A percentile compares a stretch with the other conserved stretches of the same genome.
phyloP scores from a whole-genome alignment of 2,888 invertebrate species.

The Tridacna gigas region DNA sequence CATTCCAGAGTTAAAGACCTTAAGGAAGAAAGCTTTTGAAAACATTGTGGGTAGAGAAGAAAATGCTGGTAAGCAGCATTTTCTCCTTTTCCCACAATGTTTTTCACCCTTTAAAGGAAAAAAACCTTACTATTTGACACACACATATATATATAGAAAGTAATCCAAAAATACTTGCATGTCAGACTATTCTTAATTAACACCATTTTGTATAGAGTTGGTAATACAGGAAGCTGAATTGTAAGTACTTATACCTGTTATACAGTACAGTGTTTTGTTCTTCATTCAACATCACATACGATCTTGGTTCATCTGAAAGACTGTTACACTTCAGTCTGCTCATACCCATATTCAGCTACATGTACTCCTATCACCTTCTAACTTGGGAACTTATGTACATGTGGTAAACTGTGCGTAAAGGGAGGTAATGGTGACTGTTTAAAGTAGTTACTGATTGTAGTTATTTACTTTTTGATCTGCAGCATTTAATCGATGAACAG shows the following conservation, averaged over 20 bases:
- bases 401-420: not conserved
- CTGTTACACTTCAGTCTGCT: no score
- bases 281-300: no score
- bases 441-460: not conserved
- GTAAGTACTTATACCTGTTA: not conserved
- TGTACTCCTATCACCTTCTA: no score
- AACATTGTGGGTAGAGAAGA: not conserved
- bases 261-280: not conserved
- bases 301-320: no score
- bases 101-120: not conserved
- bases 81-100: not conserved
- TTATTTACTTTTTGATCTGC: slow-evolving; percentile 38
- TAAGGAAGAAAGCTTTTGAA: not conserved
- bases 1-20: not conserved
- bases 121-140: no score
- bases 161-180: no score
- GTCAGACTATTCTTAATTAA: no score
- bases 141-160: no score
- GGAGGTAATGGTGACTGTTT: no score
- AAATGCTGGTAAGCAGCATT: not conserved
- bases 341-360: no score
- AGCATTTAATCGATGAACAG: slow-evolving; percentile 85
- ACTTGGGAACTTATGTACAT: not conserved
- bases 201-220: no score
- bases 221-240: not conserved